Conservation (phyloP, 2,797 vertebrate species). For the Cheracebus regulus region DNA sequence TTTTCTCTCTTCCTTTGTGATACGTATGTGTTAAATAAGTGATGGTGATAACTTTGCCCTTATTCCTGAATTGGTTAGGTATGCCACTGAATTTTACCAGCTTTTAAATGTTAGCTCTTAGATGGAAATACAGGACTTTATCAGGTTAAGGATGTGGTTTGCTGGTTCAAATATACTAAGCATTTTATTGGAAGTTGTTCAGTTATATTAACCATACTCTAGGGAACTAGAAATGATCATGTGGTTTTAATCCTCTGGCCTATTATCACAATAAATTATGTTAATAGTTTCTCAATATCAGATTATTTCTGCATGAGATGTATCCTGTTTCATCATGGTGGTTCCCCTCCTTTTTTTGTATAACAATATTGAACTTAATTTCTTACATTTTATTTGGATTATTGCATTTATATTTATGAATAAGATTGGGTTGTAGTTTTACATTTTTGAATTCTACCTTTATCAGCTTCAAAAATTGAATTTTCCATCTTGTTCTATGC, state of each 20-base stretch:
- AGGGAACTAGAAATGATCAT: constrained; percentile 23
- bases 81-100: constrained; percentile 44
- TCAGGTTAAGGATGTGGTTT: constrained; percentile 30
- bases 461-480: constrained; percentile 17
- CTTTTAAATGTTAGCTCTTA: constrained; percentile 52
- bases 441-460: constrained; percentile 51
- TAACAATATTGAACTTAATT: constrained; percentile 54
- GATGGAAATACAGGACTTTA: constrained; percentile 40
- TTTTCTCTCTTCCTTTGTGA: constrained; percentile 27
- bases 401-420: constrained; percentile 50
- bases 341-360: not conserved
- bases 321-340: constrained; percentile 19
- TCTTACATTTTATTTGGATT: constrained; percentile 44
- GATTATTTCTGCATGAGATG: constrained; percentile 57
- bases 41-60: constrained; percentile 27
- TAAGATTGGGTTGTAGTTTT: constrained; percentile 41
- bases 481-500: not conserved
- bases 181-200: constrained; percentile 43
- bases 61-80: constrained; percentile 49
- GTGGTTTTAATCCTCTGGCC: constrained; percentile 28
- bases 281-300: constrained; percentile 22
- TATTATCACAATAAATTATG: constrained; percentile 41
- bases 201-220: constrained; percentile 54
- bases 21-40: constrained; percentile 51
- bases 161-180: constrained; percentile 32